Evolutionary conservation across 2,888 invertebrate species (phyloP).

Genomic region (Stictocephala bisonia): DNA sequence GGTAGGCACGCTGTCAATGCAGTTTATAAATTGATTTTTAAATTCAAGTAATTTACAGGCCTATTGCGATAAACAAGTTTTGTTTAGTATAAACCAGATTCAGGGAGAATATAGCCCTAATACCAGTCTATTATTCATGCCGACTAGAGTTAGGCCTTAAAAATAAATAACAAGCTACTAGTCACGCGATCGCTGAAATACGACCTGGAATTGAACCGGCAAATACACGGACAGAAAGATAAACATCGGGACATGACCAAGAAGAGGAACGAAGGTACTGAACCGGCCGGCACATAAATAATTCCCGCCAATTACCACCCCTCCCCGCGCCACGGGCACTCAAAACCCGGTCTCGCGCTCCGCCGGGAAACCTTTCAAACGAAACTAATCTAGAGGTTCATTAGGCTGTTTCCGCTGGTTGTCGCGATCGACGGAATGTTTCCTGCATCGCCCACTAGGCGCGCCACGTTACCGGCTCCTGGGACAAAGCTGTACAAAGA

Average conservation of each 20-base stretch:
- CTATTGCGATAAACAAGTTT: too few relatives aligned
- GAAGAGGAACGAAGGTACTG: background rate
- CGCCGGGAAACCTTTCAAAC: slow-evolving; percentile 34
- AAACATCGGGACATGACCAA: slow-evolving; percentile 12
- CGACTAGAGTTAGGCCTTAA: too few relatives aligned
- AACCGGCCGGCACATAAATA: slow-evolving; percentile 1
- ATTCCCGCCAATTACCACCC: slow-evolving; percentile 9
- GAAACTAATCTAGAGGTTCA: slow-evolving; percentile 37
- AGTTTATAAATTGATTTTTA: too few relatives aligned
- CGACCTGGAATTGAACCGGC: background rate
- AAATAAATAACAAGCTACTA: too few relatives aligned
- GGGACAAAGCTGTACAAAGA: too few relatives aligned
- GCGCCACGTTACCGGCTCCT: slow-evolving; percentile 12
- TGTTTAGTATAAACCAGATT: too few relatives aligned
- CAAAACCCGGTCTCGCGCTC: too few relatives aligned
- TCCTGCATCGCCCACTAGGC: background rate
- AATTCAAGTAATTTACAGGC: too few relatives aligned
- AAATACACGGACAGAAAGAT: slow-evolving; percentile 1
- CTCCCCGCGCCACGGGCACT: background rate
- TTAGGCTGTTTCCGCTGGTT: slow-evolving; percentile 16
- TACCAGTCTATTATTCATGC: too few relatives aligned
- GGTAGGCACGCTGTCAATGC: too few relatives aligned
- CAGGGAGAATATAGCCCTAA: too few relatives aligned
- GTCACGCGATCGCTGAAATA: too few relatives aligned
- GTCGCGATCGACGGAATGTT: slow-evolving; percentile 17